These are phyloP conservation scores for Corbicula japonica DNA, from an alignment of 2,888 invertebrate genomes.

Conservation along the genomic window DNA sequence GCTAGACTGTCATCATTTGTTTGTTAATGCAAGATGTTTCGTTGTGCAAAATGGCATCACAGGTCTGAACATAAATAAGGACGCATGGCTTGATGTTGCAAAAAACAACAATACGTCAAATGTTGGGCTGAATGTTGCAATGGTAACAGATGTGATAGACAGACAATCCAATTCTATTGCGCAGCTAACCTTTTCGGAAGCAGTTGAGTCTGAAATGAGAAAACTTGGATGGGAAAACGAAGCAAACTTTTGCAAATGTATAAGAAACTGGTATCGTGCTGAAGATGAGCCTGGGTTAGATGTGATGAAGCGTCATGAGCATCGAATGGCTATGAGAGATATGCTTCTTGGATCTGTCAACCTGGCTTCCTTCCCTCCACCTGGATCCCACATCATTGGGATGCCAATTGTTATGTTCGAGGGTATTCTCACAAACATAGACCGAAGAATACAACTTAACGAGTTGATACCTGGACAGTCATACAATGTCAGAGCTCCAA, in stretches of 20 bases:
- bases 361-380: conserved; percentile 6
- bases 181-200: conserved; percentile 23
- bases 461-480: neutral
- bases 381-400: conserved; percentile 35
- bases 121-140: conserved; percentile 39
- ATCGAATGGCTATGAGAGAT: conserved; percentile 30
- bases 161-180: conserved; percentile 53
- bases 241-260: conserved; percentile 39
- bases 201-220: conserved; percentile 37
- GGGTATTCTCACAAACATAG: conserved; percentile 47
- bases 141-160: conserved; percentile 50
- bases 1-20: conserved; percentile 45
- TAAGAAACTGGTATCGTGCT: conserved; percentile 53
- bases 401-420: conserved; percentile 54
- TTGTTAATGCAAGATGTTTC: conserved; percentile 41
- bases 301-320: conserved; percentile 6
- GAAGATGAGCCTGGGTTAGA: conserved; percentile 50
- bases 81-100: conserved; percentile 48
- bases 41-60: conserved; percentile 29
- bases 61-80: conserved; percentile 14
- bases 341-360: conserved; percentile 20
- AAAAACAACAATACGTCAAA: neutral
- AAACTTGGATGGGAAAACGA: conserved; percentile 21
- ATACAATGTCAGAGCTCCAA: conserved; percentile 42
- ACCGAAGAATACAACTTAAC: conserved; percentile 36